Evolutionary conservation across 1,140 invertebrate species (phyloP).

Genomic region (Brachionus paranguensis): DNA sequence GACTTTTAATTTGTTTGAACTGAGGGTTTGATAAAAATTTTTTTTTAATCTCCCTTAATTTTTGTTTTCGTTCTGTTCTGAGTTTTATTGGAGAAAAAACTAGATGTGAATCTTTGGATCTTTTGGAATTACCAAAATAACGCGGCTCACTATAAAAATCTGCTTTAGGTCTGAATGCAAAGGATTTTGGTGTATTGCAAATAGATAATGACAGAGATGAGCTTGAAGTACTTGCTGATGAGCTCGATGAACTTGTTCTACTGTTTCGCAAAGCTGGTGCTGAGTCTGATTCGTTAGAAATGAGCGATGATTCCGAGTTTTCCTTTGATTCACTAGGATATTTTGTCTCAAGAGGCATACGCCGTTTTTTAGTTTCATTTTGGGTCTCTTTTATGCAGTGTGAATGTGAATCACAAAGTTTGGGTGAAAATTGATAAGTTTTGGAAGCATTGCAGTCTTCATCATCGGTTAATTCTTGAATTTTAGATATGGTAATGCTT

Average conservation of each 20-base stretch:
- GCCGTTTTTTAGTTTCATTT: not conserved
- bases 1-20: not conserved
- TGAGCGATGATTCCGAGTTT: not conserved
- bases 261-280: too few relatives aligned
- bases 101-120: not conserved
- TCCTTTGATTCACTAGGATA: not conserved
- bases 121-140: not conserved
- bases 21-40: not conserved
- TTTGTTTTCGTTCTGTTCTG: not conserved
- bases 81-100: not conserved
- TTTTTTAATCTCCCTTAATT: conserved; percentile 3
- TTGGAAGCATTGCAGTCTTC: not conserved
- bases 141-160: not conserved
- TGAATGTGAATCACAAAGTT: not conserved
- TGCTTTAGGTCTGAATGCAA: not conserved
- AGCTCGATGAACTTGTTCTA: not conserved
- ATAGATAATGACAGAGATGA: not conserved
- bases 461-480: not conserved
- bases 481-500: not conserved
- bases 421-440: not conserved
- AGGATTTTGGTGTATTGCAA: not conserved
- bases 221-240: not conserved
- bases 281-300: not conserved
- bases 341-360: not conserved
- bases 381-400: not conserved